Evolutionary conservation across 2,888 invertebrate genomes (phyloP), one percentile per base, ranked within the genome.

Genomic region (Prosopocoilus inquinatus): DNA sequence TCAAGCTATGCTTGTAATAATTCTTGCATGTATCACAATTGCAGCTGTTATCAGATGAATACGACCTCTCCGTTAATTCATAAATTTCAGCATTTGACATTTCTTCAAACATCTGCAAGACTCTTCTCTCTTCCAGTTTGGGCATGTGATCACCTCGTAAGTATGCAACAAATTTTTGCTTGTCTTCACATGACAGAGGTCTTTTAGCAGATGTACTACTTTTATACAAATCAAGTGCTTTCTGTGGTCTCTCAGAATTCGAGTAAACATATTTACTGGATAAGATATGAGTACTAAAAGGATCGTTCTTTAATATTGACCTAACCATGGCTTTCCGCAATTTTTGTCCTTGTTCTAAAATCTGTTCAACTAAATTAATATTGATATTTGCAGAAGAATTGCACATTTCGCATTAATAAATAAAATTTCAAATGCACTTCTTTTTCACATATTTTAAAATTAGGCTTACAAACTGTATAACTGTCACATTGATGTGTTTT

Each of bases 71-170:
- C 9, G 73, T 71, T 28, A 67, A 75, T 57, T 73, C 70, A 56
- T 66, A 71, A 15, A 75, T 62, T 54, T 74, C 72, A 28, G 71
- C 67, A 12, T 75, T 75, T 36, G 80, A 78, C 59, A 75, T 72
- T 3, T 74, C 71, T 53, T 74, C 68, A 15, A 80, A 69, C 7
- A 74, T 75, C 53, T 78, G 71, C 36, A 81, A 64, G 4, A 77
- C 77, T 63, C 72, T 65, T 47, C 69, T 67, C 60, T 80, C 77
- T 38, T 80, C 77, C 16, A 64, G 64, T 53, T 60, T 65, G 7
- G 71, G 68, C 75, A 80, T 76, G 41, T 75, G 70, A 56, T 78
- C 76, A 2, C 79, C 80, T 58, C 66, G 66, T 49, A 78, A 64
- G 61, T 73, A 78, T 34, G 73, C 67, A 39, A 72, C 58, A 33